These are phyloP conservation scores for Diglossa cyanea DNA, from an alignment of 2,797 vertebrate species.

Conservation along the genomic window DNA sequence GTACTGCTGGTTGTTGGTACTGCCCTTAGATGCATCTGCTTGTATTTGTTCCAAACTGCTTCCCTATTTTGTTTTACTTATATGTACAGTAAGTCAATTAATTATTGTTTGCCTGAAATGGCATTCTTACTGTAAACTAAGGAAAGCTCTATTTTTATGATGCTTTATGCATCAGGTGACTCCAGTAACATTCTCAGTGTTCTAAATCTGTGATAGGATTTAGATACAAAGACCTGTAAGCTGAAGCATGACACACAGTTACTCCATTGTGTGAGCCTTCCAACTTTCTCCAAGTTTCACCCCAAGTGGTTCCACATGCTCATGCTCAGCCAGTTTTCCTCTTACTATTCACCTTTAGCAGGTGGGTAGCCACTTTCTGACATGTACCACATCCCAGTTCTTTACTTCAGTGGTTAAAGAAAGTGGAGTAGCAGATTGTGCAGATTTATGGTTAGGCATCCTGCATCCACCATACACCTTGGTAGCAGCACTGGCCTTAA, in stretches of 20 bases:
- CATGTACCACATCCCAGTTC: neutral
- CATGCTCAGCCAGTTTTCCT: neutral
- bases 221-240: neutral
- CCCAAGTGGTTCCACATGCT: neutral
- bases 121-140: neutral
- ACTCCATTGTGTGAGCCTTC: neutral
- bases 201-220: neutral
- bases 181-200: neutral
- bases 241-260: neutral
- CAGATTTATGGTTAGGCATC: neutral
- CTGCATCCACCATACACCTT: neutral
- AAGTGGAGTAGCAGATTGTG: neutral
- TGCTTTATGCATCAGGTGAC: neutral
- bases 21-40: neutral
- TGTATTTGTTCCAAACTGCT: neutral
- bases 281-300: neutral
- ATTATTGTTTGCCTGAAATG: neutral
- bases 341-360: neutral
- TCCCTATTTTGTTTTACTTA: neutral
- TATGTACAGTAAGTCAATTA: neutral
- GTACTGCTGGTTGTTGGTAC: neutral
- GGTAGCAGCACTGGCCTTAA: neutral
- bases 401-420: neutral
- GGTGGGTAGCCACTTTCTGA: neutral
- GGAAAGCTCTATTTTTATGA: neutral